These are phyloP conservation scores for Amblyornis subalaris DNA, from an alignment of 2,113 vertebrate genomes.

Conservation along the genomic window DNA sequence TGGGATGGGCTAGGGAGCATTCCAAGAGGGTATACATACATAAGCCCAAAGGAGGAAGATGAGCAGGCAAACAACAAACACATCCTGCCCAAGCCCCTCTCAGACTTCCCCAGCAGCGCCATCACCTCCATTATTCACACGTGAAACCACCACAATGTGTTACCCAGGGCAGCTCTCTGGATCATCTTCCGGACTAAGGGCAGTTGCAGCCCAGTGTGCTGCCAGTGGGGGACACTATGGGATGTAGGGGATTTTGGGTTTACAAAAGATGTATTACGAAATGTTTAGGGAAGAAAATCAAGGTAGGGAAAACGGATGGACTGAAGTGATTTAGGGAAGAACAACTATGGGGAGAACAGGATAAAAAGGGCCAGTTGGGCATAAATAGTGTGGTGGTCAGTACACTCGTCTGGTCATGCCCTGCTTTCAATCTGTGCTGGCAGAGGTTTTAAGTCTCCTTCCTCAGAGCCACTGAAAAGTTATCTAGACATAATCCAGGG, in stretches of 20 bases:
- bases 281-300: not conserved
- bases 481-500: not conserved
- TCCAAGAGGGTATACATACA: not conserved
- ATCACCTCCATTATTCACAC: not conserved
- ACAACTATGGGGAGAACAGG: not conserved
- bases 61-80: not conserved
- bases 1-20: not conserved
- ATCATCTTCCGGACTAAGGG: not conserved
- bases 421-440: not conserved
- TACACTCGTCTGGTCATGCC: not conserved
- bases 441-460: not conserved
- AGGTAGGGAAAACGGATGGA: not conserved
- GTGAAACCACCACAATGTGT: not conserved
- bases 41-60: not conserved
- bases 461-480: not conserved
- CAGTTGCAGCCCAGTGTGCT: not conserved
- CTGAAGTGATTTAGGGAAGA: not conserved
- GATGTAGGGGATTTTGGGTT: not conserved
- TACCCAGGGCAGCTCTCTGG: not conserved
- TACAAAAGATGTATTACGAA: not conserved
- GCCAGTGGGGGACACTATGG: not conserved
- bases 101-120: not conserved
- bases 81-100: not conserved
- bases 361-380: not conserved
- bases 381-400: not conserved